phyloP scores from a whole-genome alignment of 2,113 vertebrate genomes.

The Nanger granti region DNA sequence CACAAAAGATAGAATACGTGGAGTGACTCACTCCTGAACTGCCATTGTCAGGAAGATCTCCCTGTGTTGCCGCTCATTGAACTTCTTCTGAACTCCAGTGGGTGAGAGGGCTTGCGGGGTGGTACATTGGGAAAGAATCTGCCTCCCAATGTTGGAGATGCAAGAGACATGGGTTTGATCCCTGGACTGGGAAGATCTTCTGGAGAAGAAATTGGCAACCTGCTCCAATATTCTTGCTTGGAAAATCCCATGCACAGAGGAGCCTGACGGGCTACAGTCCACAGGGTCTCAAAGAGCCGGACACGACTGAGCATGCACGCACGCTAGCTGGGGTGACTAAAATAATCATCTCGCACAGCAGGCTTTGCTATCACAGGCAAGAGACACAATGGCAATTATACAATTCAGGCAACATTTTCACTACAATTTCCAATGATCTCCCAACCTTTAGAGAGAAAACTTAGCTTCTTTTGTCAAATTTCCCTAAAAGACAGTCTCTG shows the following conservation, averaged over 20 bases:
- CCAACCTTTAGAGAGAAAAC: slow-evolving; percentile 46
- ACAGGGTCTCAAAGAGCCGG: neutral
- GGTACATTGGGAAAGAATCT: neutral
- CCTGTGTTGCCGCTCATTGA: neutral
- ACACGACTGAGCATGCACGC: neutral
- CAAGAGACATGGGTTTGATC: neutral
- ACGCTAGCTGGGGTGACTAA: neutral
- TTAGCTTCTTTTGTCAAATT: slow-evolving; percentile 52
- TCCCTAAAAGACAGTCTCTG: slow-evolving; percentile 60
- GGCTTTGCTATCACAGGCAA: neutral
- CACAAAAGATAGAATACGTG: neutral
- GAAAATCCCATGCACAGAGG: neutral
- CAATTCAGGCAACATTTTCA: neutral
- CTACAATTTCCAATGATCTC: neutral
- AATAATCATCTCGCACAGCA: neutral
- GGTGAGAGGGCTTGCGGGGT: neutral
- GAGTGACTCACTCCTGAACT: neutral
- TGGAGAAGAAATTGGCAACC: neutral
- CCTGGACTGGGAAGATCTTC: neutral
- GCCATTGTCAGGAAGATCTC: neutral
- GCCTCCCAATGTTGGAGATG: neutral
- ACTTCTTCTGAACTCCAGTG: neutral
- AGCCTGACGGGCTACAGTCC: neutral
- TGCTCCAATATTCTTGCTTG: neutral
- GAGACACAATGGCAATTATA: neutral